A percentile compares a stretch with the other conserved stretches of the same genome.
phyloP scores from a whole-genome alignment of 1,140 invertebrate genomes.

The Solenopsis fugax region DNA sequence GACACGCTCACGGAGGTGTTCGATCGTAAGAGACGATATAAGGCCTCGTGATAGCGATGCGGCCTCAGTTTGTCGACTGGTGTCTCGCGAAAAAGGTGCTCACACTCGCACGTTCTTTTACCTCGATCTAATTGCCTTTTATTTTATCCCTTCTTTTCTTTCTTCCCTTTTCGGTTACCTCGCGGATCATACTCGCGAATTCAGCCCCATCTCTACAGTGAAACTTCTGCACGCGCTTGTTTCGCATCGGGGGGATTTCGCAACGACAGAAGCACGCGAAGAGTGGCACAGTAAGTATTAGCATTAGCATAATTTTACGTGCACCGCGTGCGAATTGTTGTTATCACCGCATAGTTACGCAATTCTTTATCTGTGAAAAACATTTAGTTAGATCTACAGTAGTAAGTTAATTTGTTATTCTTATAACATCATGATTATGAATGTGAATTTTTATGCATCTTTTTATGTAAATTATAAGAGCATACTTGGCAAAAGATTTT shows the following conservation, averaged over 20 bases:
- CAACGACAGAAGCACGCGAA: constrained; percentile 3
- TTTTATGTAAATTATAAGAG: not conserved
- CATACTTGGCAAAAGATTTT: not conserved
- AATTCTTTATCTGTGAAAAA: not conserved
- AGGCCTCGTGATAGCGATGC: constrained; percentile 58
- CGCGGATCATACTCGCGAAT: not conserved
- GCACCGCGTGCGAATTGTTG: not conserved
- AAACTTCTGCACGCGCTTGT: not conserved
- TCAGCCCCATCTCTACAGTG: not conserved
- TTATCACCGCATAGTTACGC: not conserved
- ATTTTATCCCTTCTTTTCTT: not conserved
- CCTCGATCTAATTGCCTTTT: constrained; percentile 2
- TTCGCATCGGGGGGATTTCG: not conserved
- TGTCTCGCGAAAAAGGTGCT: constrained; percentile 26
- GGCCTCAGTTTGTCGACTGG: constrained; percentile 67
- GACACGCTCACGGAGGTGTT: constrained; percentile 47
- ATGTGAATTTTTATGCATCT: not conserved
- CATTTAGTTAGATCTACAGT: not conserved
- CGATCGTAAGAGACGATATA: constrained; percentile 69
- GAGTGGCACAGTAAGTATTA: constrained; percentile 47
- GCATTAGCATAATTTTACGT: not conserved
- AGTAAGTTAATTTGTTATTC: not conserved
- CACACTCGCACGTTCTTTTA: not conserved
- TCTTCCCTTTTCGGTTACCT: not conserved
- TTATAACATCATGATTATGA: not conserved